A percentile compares a stretch with the other conserved stretches of the same genome.
Evolutionary conservation across 2,113 vertebrate species (phyloP).

Genomic region (Chrysochloris asiatica): DNA sequence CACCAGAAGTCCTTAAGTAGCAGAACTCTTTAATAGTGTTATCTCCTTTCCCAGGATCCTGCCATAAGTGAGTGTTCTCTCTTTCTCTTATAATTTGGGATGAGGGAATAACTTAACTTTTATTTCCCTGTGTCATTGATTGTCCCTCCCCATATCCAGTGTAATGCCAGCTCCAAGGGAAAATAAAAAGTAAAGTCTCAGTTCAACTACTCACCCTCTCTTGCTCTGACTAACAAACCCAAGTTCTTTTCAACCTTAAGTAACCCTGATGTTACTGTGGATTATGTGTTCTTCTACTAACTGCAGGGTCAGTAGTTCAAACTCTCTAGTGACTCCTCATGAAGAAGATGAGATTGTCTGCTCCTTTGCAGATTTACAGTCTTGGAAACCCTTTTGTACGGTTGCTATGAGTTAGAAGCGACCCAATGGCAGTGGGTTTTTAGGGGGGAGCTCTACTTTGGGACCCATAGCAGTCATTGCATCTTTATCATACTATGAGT

Average conservation of each 20-base stretch:
- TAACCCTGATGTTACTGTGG: no score
- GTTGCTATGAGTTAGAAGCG: no score
- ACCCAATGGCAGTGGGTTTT: no score
- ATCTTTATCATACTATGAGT: no score
- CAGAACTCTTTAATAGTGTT: constrained; percentile 32
- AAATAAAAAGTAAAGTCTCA: constrained; percentile 5
- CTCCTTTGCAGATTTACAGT: no score
- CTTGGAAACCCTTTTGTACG: no score
- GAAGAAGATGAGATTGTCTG: no score
- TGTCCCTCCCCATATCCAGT: background rate
- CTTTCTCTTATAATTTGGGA: constrained; percentile 30
- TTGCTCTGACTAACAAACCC: constrained; percentile 5
- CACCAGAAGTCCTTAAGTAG: no score
- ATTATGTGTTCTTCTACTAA: no score
- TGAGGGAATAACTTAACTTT: background rate
- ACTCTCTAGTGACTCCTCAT: no score
- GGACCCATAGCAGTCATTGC: background rate
- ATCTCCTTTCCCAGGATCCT: background rate
- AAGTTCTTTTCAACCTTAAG: constrained; percentile 15
- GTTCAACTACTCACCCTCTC: background rate
- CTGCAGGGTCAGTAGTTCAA: no score
- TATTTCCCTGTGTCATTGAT: constrained; percentile 25
- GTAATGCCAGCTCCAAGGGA: background rate
- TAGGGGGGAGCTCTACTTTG: no score
- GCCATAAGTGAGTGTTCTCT: constrained; percentile 19